Conservation (phyloP, 53 echinoderm and acorn worm species). For the Arbacia lixula region DNA sequence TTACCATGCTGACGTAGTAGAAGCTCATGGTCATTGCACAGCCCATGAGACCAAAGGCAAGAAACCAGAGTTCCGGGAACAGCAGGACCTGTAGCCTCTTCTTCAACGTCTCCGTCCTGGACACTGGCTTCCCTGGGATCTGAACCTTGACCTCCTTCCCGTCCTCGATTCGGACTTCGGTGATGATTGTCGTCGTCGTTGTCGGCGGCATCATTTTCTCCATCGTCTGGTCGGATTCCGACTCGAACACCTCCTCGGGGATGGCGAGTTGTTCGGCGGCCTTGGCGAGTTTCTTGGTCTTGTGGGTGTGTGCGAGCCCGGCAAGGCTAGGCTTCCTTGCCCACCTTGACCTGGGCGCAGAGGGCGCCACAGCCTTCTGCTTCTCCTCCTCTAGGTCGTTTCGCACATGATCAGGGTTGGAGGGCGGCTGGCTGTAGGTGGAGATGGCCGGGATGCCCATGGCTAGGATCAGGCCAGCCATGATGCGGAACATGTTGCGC, state of each 20-base stretch:
- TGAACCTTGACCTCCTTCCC: slow-evolving; percentile 41
- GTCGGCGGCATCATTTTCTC: slow-evolving; percentile 2
- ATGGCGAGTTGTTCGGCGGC: no score
- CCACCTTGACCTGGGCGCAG: slow-evolving; percentile 48
- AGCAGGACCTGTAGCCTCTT: slow-evolving; percentile 62
- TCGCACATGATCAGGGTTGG: background rate
- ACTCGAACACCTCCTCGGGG: slow-evolving; percentile 1
- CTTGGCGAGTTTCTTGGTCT: slow-evolving; percentile 56
- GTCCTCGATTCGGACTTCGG: slow-evolving; percentile 33
- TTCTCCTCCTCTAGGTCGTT: slow-evolving; percentile 55
- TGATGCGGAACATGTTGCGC: slow-evolving; percentile 86
- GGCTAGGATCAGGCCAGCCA: slow-evolving; percentile 76
- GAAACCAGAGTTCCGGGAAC: slow-evolving; percentile 86
- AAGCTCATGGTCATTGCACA: slow-evolving; percentile 94
- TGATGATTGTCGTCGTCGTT: slow-evolving; percentile 38
- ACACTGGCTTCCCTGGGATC: slow-evolving; percentile 37
- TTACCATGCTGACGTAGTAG: slow-evolving; percentile 93
- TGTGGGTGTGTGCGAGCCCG: slow-evolving; percentile 18
- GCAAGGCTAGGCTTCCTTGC: slow-evolving; percentile 32
- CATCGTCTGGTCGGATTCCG: no score
- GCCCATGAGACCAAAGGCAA: slow-evolving; percentile 76
- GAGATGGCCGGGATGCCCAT: slow-evolving; percentile 73
- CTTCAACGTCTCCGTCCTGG: slow-evolving; percentile 32
- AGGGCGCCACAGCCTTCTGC: slow-evolving; percentile 17
- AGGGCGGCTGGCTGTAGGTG: slow-evolving; percentile 73